Conservation (phyloP, 2,113 vertebrate species). For the Struthidea cinerea region DNA sequence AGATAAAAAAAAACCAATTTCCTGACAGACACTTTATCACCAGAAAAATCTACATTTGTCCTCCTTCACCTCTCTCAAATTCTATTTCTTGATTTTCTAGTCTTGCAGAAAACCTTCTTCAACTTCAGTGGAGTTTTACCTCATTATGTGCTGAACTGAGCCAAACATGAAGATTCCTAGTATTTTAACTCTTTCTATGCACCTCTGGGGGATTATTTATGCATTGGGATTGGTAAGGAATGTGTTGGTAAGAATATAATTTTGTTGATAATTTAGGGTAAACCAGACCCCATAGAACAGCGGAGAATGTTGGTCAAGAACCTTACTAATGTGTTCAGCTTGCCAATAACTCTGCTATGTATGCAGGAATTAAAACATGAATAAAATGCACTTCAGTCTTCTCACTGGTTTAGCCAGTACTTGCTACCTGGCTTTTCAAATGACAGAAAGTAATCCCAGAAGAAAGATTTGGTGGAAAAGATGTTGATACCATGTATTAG, state of each 20-base stretch:
- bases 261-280: background rate
- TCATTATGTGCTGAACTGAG: background rate
- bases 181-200: background rate
- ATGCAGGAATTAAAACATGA: background rate
- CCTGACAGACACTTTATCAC: background rate
- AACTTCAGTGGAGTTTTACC: background rate
- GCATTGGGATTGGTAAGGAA: background rate
- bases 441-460: background rate
- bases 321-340: background rate
- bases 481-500: background rate
- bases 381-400: background rate
- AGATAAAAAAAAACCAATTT: background rate
- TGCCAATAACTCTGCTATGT: background rate
- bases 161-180: background rate
- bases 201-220: background rate
- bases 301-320: background rate
- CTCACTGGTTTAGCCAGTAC: background rate
- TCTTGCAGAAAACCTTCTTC: background rate
- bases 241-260: background rate
- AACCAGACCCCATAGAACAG: background rate
- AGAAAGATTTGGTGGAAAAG: background rate
- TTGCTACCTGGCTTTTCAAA: background rate
- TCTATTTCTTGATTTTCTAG: background rate
- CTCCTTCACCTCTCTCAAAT: background rate
- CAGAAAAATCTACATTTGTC: background rate